These are phyloP conservation scores for Brachypteracias leptosomus DNA, from an alignment of 2,113 vertebrate genomes.

Conservation along the genomic window DNA sequence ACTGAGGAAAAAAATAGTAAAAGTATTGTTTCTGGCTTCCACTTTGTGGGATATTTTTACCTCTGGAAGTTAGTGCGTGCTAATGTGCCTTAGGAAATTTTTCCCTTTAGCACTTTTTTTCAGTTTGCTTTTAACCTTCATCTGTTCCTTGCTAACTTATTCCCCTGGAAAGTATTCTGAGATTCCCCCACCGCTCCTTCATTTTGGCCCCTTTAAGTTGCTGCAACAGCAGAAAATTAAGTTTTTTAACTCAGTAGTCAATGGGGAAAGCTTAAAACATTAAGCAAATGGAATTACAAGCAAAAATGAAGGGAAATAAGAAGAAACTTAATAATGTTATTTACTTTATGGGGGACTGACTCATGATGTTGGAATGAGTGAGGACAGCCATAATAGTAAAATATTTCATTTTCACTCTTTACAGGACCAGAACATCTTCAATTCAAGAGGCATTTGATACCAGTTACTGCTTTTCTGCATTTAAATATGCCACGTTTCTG, in stretches of 20 bases:
- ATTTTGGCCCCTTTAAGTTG: neutral
- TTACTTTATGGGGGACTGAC: neutral
- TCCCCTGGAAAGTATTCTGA: neutral
- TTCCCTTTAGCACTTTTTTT: neutral
- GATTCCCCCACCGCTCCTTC: neutral
- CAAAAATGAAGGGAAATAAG: neutral
- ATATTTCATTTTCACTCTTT: neutral
- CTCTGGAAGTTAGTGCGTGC: neutral
- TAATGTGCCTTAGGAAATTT: neutral
- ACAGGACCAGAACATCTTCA: neutral
- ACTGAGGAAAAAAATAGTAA: neutral
- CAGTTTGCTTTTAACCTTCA: neutral
- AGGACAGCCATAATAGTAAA: neutral
- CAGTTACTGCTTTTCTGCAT: neutral
- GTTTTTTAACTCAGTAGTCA: neutral
- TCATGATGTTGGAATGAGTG: neutral
- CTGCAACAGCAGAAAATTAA: neutral
- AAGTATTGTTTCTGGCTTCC: neutral
- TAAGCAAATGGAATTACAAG: neutral
- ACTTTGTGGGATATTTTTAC: neutral
- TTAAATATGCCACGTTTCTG: neutral
- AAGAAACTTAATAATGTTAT: neutral
- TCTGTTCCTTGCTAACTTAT: neutral
- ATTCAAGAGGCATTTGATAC: neutral
- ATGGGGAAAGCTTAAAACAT: neutral